These are phyloP conservation scores for Crotalus helleri DNA, from an alignment of 2,113 vertebrate genomes.

Conservation along the genomic window DNA sequence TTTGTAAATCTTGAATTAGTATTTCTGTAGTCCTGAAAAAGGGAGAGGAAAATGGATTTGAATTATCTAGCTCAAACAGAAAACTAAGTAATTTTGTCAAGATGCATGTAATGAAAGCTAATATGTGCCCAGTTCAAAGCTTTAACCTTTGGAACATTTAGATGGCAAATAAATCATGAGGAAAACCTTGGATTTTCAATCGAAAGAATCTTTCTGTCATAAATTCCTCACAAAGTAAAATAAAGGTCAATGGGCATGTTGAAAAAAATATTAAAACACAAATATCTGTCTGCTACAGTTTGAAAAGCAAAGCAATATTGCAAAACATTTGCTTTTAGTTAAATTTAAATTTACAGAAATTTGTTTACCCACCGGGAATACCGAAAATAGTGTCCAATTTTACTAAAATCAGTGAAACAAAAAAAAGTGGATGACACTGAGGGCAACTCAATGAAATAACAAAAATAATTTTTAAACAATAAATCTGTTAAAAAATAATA, in stretches of 20 bases:
- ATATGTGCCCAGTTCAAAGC: constrained; percentile 26
- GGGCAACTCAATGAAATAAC: not conserved
- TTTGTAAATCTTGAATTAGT: constrained; percentile 27
- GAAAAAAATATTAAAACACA: not conserved
- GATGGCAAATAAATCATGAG: constrained; percentile 3
- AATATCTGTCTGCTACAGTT: not conserved
- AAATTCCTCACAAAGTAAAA: constrained; percentile 21
- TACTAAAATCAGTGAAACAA: not conserved
- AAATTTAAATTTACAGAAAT: not conserved
- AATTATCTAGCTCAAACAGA: constrained; percentile 22
- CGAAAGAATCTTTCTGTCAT: constrained; percentile 1
- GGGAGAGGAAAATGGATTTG: not conserved
- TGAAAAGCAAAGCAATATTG: rapidly evolving
- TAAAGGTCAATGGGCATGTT: not conserved
- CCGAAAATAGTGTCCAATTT: not conserved
- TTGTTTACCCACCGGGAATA: not conserved
- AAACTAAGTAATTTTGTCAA: constrained; percentile 49
- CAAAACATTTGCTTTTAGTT: not conserved
- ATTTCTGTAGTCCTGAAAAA: not conserved
- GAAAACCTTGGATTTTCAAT: constrained; percentile 19
- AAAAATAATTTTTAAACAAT: not conserved
- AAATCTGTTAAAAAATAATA: not conserved
- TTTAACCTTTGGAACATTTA: constrained; percentile 39
- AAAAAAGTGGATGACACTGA: not conserved
- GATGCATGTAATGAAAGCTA: constrained; percentile 50